A percentile compares a stretch with the other conserved stretches of the same genome.
Conservation (phyloP, 2,113 vertebrate species). For the Entosphenus tridentatus region DNA sequence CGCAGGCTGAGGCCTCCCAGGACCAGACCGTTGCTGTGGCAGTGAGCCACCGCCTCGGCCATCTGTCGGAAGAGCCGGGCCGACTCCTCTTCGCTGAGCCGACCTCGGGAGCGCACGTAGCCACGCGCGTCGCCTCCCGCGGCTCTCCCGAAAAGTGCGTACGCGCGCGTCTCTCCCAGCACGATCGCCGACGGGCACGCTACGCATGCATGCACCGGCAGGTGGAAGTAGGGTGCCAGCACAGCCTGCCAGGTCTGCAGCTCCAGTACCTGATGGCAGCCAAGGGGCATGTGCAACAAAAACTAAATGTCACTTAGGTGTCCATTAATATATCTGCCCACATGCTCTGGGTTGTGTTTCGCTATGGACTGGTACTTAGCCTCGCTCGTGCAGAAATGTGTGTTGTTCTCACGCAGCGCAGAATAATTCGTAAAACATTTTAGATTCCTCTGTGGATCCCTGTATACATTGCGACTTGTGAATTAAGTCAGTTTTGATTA, state of each 20-base stretch:
- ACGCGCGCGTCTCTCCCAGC: conserved; percentile 75
- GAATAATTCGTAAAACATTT: too few relatives aligned
- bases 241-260: conserved; percentile 22
- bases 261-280: conserved; percentile 25
- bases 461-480: too few relatives aligned
- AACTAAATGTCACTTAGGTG: too few relatives aligned
- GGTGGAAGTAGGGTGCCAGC: conserved; percentile 24
- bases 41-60: conserved; percentile 82
- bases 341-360: too few relatives aligned
- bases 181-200: conserved; percentile 49
- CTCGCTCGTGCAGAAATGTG: too few relatives aligned
- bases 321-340: too few relatives aligned
- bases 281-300: too few relatives aligned
- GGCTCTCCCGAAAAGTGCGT: conserved; percentile 68
- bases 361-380: too few relatives aligned
- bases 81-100: conserved; percentile 86
- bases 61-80: conserved; percentile 93
- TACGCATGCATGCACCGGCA: conserved; percentile 29
- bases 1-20: conserved; percentile 88
- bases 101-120: conserved; percentile 91
- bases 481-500: too few relatives aligned
- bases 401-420: too few relatives aligned
- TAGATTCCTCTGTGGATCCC: too few relatives aligned
- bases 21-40: conserved; percentile 82
- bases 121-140: conserved; percentile 98